These are phyloP conservation scores for Pseudachorutes palmiensis DNA, from an alignment of 1,140 invertebrate species.

Conservation along the genomic window DNA sequence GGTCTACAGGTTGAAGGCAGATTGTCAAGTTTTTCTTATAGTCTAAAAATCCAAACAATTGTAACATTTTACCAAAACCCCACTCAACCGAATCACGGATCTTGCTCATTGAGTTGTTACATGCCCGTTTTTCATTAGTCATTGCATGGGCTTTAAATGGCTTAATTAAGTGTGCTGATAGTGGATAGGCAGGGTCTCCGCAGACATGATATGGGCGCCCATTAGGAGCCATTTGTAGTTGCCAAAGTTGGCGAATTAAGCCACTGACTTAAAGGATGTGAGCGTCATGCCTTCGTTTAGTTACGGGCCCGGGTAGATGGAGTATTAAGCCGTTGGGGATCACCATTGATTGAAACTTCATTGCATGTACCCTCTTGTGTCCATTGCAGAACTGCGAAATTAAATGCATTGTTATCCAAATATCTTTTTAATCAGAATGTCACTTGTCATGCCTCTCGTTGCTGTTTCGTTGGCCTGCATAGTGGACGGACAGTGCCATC, in stretches of 20 bases:
- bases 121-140: not conserved
- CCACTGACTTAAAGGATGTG: not conserved
- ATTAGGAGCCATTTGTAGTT: not conserved
- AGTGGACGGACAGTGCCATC: not conserved
- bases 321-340: not conserved
- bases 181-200: conserved; percentile 10
- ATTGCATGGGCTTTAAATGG: conserved; percentile 3
- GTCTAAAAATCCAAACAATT: conserved; percentile 14
- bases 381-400: conserved; percentile 10
- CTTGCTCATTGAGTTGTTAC: not conserved
- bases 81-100: conserved; percentile 13
- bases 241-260: not conserved
- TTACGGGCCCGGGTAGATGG: not conserved
- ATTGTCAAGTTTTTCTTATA: conserved; percentile 11
- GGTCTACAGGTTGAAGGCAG: not conserved
- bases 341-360: conserved; percentile 3
- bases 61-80: conserved; percentile 10
- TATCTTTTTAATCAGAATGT: not conserved
- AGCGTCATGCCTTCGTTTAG: not conserved
- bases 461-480: not conserved
- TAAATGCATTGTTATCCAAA: not conserved
- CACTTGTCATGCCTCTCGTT: not conserved
- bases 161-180: not conserved
- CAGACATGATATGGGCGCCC: not conserved
- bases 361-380: not conserved